Base-by-base conservation (phyloP, 2,888 invertebrate species). In the Caenorhabditis virilis region DNA sequence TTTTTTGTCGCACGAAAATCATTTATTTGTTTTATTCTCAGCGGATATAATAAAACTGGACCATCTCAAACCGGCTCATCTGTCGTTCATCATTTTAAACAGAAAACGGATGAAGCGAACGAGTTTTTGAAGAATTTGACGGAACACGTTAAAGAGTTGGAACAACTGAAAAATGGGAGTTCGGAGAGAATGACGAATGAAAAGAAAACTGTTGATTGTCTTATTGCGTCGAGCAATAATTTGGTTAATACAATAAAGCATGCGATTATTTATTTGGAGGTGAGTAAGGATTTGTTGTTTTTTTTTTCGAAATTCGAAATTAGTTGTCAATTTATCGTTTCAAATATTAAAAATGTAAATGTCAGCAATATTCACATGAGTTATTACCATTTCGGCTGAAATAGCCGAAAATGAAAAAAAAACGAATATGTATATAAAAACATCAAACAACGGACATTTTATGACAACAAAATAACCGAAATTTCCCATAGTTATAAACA, bases 181-280 rank as follows among this genome's bases (percentile, higher is more conserved):
- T 49, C 46, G 16, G 61, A 61, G 13, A 36, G 39, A 53, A 43
- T 50, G 7, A 15, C 43, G 0, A 47, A 64, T 16, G 70, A 69
- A 33, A 64, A 58, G 26, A 62, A 59, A 36, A 68, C 51, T 1
- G 36, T 75, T 20, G 71, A 72, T 39, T 60, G 53, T 11, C 33
- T 74, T 30, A 59, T 76, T 18, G 60, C 57, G 9, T 62, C 70
- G 9, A 65, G 62, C 45, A 64, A 59, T 89, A 61, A 66, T 67
- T 92, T 95, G 90, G 88, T 97, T 85, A 95, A 97, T 86, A 91
- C 94, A 80, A 91, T 97, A 75, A 97, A 97, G 87, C 95, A 97
- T 88, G 92, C 95, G 82, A 97, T 97, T 86, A 94, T 97, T 73
- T 89, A 69, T 35, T 59, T 72, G 6, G 64, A 69, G 64, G 69